phyloP scores from a whole-genome alignment of 2,113 vertebrate species.

The Dasyurus viverrinus region DNA sequence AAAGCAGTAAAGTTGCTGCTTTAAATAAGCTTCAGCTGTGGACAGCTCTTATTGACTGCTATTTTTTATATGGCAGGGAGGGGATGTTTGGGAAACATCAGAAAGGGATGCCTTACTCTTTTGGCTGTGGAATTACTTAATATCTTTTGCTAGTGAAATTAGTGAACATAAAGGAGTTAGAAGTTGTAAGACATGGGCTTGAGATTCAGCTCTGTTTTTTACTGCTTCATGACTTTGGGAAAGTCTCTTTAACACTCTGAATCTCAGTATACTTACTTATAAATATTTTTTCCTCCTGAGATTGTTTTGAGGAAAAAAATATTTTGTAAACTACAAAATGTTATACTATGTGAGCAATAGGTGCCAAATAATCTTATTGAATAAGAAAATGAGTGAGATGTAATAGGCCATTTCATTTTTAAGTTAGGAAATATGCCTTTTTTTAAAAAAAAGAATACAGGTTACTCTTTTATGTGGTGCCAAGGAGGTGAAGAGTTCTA shows the following conservation, averaged over 20 bases:
- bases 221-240: background rate
- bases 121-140: background rate
- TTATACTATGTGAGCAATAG: background rate
- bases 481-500: background rate
- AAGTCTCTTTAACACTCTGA: background rate
- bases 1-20: background rate
- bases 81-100: background rate
- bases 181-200: background rate
- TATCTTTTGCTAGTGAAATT: background rate
- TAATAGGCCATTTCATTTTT: background rate
- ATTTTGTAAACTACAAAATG: background rate
- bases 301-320: background rate
- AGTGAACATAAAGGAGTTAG: background rate
- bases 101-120: background rate
- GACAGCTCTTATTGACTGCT: background rate
- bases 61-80: background rate
- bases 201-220: background rate
- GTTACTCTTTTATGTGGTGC: slow-evolving; percentile 36
- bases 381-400: accelerated
- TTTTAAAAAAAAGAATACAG: background rate
- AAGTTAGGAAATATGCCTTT: background rate
- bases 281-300: background rate
- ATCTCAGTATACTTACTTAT: background rate
- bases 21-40: background rate
- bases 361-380: background rate